These are phyloP conservation scores for Platypus cylindrus DNA, from an alignment of 2,888 invertebrate genomes.

Conservation along the genomic window DNA sequence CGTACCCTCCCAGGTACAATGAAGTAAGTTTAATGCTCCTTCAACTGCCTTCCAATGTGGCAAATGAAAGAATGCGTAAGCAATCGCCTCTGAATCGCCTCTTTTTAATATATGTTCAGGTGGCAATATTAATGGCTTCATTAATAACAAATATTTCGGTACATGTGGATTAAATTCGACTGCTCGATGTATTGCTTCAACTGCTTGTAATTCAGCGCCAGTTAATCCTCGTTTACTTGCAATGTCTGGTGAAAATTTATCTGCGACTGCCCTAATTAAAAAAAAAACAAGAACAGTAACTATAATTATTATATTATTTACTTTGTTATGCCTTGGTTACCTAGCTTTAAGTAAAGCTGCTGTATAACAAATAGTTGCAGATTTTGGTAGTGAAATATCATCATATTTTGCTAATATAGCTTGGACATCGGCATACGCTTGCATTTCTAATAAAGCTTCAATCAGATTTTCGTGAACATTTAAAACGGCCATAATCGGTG, in stretches of 20 bases:
- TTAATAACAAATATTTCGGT: conserved; percentile 90
- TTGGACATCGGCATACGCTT: conserved; percentile 93
- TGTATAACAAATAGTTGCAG: conserved; percentile 90
- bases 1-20: conserved; percentile 89
- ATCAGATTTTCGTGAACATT: conserved; percentile 94
- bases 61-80: conserved; percentile 92
- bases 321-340: too few species aligned
- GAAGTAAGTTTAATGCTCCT: conserved; percentile 83
- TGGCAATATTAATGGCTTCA: conserved; percentile 87
- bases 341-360: conserved; percentile 82
- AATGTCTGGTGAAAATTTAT: conserved; percentile 77
- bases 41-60: conserved; percentile 94
- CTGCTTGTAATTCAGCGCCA: conserved; percentile 82
- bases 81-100: conserved; percentile 93
- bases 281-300: too few species aligned
- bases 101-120: conserved; percentile 94
- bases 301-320: too few species aligned
- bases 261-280: conserved; percentile 56
- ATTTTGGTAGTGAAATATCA: conserved; percentile 87
- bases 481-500: conserved; percentile 85
- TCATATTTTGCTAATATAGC: conserved; percentile 86
- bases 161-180: conserved; percentile 98
- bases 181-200: conserved; percentile 88
- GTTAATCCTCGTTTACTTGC: conserved; percentile 73
- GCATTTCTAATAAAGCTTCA: conserved; percentile 88